Percentiles rank a stretch among this genome's conserved stretches.
Evolutionary conservation across 2,797 vertebrate genomes (phyloP).

Genomic region (Eulemur mongoz): DNA sequence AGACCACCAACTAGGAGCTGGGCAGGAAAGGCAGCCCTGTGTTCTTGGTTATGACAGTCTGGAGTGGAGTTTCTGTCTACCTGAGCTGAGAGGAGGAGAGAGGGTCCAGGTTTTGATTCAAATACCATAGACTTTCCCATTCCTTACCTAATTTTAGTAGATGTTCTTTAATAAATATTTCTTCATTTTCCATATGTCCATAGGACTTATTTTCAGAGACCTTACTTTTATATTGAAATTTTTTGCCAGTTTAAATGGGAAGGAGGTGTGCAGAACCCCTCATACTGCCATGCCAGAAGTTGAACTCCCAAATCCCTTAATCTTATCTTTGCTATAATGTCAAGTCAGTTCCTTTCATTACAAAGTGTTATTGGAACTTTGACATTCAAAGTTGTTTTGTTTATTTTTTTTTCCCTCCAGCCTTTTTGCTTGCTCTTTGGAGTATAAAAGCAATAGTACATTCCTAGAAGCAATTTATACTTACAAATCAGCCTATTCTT

Average conservation of each 20-base stretch:
- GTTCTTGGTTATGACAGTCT: background rate
- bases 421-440: background rate
- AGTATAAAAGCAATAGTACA: background rate
- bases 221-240: background rate
- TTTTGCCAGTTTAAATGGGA: background rate
- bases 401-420: background rate
- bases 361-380: background rate
- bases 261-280: background rate
- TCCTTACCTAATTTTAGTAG: background rate
- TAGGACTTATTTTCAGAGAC: background rate
- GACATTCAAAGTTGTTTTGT: background rate
- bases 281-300: background rate
- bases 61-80: background rate
- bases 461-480: background rate
- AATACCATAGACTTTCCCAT: background rate
- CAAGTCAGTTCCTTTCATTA: background rate
- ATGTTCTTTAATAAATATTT: background rate
- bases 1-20: background rate
- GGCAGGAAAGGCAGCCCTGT: background rate
- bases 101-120: background rate
- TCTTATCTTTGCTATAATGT: background rate
- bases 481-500: background rate
- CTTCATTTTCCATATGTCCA: background rate
- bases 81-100: background rate
- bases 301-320: background rate